Evolutionary conservation across 2,113 vertebrate genomes (phyloP), one percentile per base, ranked within the genome.

Genomic region (Chionomys nivalis): DNA sequence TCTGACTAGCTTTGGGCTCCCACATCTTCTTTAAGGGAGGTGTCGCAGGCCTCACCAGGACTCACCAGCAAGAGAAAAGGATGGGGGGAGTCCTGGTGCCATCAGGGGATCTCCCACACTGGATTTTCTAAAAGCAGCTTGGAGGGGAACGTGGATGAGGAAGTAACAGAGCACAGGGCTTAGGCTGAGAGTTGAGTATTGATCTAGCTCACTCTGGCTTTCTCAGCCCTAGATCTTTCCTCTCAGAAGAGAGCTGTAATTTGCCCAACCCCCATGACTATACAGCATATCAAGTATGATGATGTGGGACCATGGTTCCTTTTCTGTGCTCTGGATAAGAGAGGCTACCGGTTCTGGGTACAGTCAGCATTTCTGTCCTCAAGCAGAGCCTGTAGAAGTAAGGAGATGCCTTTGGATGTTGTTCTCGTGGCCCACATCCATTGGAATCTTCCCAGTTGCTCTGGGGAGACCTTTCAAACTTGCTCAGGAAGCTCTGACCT

Each of bases 401-500:
- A 55, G 21, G 3, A 1, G 36, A 33, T 11, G 28, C 36, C 68
- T 70, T 68, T 44, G 79, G 75, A 76, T 61, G 87, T 23, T 23
- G 52, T 0, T 0, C 14, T 66, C 17, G 2, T n/a, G 95, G 90
- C 39, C 39, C 5, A 1, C 58, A 65, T 77, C 77, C 61, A 28
- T 1, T 73, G 78, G 49, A 72, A 81, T 49, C 33, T 93, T 49
- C 63, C 61, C 49, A 42, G 72, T 65, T 68, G 24, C 72, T 90
- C 36, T 36, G 36, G 52, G 52, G 78, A 75, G 39, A 47, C 16
- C 68, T 92, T 88, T 68, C 61, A n/a, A 26, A 77, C 31, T 63
- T 65, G 33, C 66, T 95, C 82, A 91, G 52, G 91, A 95, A 95
- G 93, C 61, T 44, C 66, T 49, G 70, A 52, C 65, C 76, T 65